Conservation (phyloP, 2,113 vertebrate species). For the Odocoileus hemionus region DNA sequence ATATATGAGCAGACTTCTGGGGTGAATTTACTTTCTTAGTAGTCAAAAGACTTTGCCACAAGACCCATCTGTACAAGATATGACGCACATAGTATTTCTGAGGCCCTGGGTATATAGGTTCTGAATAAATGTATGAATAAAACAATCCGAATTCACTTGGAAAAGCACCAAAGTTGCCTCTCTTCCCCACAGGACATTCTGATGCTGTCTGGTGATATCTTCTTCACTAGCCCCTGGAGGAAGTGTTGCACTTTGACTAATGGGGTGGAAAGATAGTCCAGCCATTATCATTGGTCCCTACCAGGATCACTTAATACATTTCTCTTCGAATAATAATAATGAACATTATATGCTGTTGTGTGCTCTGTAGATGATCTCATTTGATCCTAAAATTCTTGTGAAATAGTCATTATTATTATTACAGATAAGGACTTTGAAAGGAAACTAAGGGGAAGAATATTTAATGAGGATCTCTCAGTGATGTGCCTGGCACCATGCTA, state of each 20-base stretch:
- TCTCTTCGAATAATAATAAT: background rate
- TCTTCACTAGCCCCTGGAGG: background rate
- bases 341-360: background rate
- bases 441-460: background rate
- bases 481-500: background rate
- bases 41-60: background rate
- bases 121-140: background rate
- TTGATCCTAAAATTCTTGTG: background rate
- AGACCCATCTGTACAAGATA: background rate
- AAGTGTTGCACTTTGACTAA: background rate
- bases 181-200: background rate
- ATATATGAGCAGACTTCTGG: background rate
- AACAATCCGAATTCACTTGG: background rate
- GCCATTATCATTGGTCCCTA: background rate
- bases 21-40: background rate
- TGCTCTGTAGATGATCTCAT: background rate
- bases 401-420: background rate
- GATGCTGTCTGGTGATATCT: background rate
- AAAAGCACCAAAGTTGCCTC: background rate
- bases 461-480: background rate
- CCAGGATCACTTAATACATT: background rate
- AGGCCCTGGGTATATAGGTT: background rate
- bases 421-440: background rate
- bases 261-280: background rate
- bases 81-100: background rate